Evolutionary conservation across 92 coral and sea anemone species (phyloP).

Genomic region (Phymanthus crucifer): DNA sequence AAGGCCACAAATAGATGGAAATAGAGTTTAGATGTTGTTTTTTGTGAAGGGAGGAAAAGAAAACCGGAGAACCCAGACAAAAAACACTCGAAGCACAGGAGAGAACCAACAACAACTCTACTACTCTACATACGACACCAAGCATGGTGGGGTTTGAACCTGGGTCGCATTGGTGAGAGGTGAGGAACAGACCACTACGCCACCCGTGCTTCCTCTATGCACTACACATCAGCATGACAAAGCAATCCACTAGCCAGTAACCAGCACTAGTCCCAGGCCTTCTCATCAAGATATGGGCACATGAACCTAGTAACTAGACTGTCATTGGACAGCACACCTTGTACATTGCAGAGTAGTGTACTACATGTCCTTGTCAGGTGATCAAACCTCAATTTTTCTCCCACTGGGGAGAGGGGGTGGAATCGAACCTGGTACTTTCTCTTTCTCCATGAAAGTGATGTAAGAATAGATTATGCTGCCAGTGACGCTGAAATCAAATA

Average conservation of each 20-base stretch:
- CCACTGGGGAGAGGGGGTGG: slow-evolving; percentile 30
- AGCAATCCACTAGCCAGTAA: neutral
- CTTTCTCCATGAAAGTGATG: slow-evolving; percentile 82
- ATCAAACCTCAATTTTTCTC: slow-evolving; percentile 26
- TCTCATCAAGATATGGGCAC: neutral
- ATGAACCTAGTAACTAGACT: slow-evolving; percentile 8
- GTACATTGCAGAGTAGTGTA: neutral
- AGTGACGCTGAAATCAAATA: slow-evolving; percentile 49
- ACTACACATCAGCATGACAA: neutral
- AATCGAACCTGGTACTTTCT: slow-evolving; percentile 25
- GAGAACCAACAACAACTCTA: no score
- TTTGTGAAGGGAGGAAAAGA: no score
- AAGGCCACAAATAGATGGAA: no score
- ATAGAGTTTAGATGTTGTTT: no score
- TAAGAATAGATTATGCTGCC: slow-evolving; percentile 89
- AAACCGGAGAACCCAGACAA: no score
- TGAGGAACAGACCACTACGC: no score
- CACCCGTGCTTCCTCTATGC: no score
- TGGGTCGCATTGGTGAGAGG: no score
- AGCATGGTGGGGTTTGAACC: no score
- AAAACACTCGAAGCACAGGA: no score
- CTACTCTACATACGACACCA: no score
- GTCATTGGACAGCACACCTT: slow-evolving; percentile 40
- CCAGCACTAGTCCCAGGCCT: neutral
- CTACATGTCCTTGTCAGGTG: slow-evolving; percentile 15